Evolutionary conservation across 1,140 invertebrate species (phyloP).

Genomic region (Halictus rubicundus): DNA sequence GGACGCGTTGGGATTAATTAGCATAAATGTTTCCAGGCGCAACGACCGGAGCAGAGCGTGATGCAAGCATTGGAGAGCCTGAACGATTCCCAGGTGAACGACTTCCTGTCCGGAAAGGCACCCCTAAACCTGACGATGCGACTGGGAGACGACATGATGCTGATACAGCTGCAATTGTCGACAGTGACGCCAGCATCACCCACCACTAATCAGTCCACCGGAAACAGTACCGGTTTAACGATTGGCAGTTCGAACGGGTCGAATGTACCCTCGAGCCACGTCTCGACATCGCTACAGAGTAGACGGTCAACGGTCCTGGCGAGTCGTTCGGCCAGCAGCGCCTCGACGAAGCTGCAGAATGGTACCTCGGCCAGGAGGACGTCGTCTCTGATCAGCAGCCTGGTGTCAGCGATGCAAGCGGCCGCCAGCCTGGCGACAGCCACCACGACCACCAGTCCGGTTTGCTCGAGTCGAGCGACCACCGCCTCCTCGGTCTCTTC

Average conservation of each 20-base stretch:
- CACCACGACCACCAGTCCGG: slow-evolving; percentile 61
- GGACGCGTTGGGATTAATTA: slow-evolving; percentile 40
- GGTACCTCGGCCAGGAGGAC: slow-evolving; percentile 39
- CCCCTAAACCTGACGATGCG: slow-evolving; percentile 96
- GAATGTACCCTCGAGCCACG: slow-evolving; percentile 40
- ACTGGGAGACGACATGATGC: slow-evolving; percentile 97
- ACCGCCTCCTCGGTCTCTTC: slow-evolving; percentile 52
- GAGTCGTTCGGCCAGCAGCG: slow-evolving; percentile 41
- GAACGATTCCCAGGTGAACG: slow-evolving; percentile 95
- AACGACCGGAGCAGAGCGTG: slow-evolving; percentile 94
- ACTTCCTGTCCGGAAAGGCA: slow-evolving; percentile 95
- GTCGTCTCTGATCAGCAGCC: slow-evolving; percentile 67
- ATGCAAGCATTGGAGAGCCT: slow-evolving; percentile 96
- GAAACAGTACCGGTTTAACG: slow-evolving; percentile 21
- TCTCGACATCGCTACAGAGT: slow-evolving; percentile 51
- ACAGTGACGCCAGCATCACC: slow-evolving; percentile 84
- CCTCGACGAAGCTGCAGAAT: slow-evolving; percentile 52
- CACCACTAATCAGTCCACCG: slow-evolving; percentile 41
- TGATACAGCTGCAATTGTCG: slow-evolving; percentile 95
- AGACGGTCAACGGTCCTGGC: slow-evolving; percentile 59
- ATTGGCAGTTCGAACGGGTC: slow-evolving; percentile 44
- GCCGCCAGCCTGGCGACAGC: slow-evolving; percentile 59
- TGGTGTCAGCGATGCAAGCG: slow-evolving; percentile 65
- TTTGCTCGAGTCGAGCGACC: slow-evolving; percentile 58
- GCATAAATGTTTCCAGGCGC: slow-evolving; percentile 85